Evolutionary conservation across 2,888 invertebrate genomes (phyloP), one percentile per base, ranked within the genome.

Genomic region (Phortica magna): DNA sequence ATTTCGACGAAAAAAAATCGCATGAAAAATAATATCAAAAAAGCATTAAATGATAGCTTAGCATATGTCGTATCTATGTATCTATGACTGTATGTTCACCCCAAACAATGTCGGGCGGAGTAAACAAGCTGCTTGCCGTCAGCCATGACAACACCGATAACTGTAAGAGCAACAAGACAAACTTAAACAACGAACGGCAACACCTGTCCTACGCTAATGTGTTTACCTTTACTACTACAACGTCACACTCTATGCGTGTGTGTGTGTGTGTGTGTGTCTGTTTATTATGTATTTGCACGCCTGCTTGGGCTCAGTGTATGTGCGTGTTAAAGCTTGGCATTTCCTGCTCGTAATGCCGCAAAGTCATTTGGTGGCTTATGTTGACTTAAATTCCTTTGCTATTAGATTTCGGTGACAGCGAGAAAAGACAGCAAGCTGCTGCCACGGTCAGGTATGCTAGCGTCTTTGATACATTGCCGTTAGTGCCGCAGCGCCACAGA

Each of bases 291-390:
- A 48, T 14, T 48, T 48, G 48, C 10, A 48, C 48, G 48, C 19
- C 59, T 59, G 31, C 17, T 64, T 41, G 55, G 53, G 42, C 81
- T 71, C 67, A 77, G 87, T 85, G 87, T 85, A 86, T 87, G 84
- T 87, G 86, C 88, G 86, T 87, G 88, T 79, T 83, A 77, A 48
- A 74, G 74, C 76, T 41, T 73, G 43, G 53, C 42, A 64, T 48
- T 59, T 65, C 55, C 67, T 55, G 73, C 75, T 76, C 76, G 76
- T 77, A 83, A 82, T 83, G 88, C 86, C 88, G 79, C 88, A 87
- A 87, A 87, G 86, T 87, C 86, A 85, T 87, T 87, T 87, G 84
- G 81, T 79, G 87, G 86, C 86, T 88, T 83, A 82, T 77, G 79
- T 76, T 81, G 78, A 76, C 79, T 80, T 80, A 78, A 76, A 64